Base-by-base conservation (phyloP, 2,797 vertebrate species). In the Iguana delicatissima region DNA sequence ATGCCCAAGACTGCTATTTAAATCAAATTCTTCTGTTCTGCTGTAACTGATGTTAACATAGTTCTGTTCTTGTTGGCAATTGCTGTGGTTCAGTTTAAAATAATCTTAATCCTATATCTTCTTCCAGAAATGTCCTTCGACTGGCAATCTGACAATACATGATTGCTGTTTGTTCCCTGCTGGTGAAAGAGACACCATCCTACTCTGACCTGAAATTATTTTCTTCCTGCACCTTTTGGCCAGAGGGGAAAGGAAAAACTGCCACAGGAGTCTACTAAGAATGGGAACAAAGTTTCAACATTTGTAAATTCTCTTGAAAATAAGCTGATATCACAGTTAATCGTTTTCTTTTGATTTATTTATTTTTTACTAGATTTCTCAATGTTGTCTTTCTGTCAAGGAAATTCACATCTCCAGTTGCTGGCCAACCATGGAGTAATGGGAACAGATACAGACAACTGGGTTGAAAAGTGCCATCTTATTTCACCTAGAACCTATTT, bases 61-160 rank as follows among this genome's bases (percentile, higher is more conserved):
- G 72, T 50, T 57, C 42, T 89, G 57, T 80, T 81, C 82, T 26
- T 0, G 4, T 57, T 80, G 24, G 22, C 76, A 10, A 3, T 29
- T 0, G 1, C 35, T 50, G 86, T 90, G 85, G 74, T 55, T 72
- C 79, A 87, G 6, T 88, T 84, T 84, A 88, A 91, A 69, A 72
- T 69, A 91, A 91, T 35, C 29, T 46, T 38, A 32, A 10, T 24
- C 84, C 38, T 62, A 8, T 1, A 59, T 32, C 80, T 55, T 85
- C 79, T 84, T 0, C 50, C n/a, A 57, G 80, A 79, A 69, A 79
- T 87, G 42, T 72, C 46, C 0, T 0, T 52, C 59, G 22, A 52
- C 13, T n/a, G 35, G 6, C 8, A 26, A 10, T 12, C 4, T 20
- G 18, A 84, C 42, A 42, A 57, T 38, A 5, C 50, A 52, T 16